A percentile compares a stretch with the other conserved stretches of the same genome.
Conservation (phyloP, 2,888 invertebrate genomes). For the Trichogramma evanescens region DNA sequence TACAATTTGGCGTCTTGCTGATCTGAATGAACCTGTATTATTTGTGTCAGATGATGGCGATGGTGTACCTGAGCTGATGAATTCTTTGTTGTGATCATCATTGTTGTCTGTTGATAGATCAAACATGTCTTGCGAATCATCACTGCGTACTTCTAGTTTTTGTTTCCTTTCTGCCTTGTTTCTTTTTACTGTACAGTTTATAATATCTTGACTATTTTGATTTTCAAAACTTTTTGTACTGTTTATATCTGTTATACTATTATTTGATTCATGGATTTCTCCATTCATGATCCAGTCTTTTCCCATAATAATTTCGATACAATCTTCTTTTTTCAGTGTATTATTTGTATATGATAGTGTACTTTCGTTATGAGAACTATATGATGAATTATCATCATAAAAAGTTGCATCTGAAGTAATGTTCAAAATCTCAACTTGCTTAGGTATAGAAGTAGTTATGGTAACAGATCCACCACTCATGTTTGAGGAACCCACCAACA, state of each 20-base stretch:
- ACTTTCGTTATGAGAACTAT: too few species aligned
- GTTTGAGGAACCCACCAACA: too few species aligned
- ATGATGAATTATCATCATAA: too few species aligned
- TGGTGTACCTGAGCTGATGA: constrained; percentile 46
- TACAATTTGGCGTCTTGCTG: constrained; percentile 39
- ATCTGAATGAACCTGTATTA: constrained; percentile 40
- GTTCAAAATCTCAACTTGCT: too few species aligned
- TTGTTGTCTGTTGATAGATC: constrained; percentile 31
- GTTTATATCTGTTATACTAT: too few species aligned
- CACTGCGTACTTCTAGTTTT: constrained; percentile 36
- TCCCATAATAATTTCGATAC: constrained; percentile 33
- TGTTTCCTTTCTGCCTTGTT: constrained; percentile 42
- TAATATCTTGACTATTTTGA: too few species aligned
- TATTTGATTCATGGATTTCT: constrained; percentile 4
- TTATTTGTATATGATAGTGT: not conserved
- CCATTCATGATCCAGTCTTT: constrained; percentile 16
- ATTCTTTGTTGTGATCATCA: constrained; percentile 51
- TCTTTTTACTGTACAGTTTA: too few species aligned
- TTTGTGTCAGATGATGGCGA: constrained; percentile 41
- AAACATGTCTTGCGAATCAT: constrained; percentile 18
- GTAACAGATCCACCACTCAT: too few species aligned
- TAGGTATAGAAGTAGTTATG: too few species aligned
- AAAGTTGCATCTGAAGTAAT: too few species aligned
- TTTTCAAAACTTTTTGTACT: too few species aligned
- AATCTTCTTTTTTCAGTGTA: constrained; percentile 31